Evolutionary conservation across 2,888 invertebrate species (phyloP).

Genomic region (Elegia similella): DNA sequence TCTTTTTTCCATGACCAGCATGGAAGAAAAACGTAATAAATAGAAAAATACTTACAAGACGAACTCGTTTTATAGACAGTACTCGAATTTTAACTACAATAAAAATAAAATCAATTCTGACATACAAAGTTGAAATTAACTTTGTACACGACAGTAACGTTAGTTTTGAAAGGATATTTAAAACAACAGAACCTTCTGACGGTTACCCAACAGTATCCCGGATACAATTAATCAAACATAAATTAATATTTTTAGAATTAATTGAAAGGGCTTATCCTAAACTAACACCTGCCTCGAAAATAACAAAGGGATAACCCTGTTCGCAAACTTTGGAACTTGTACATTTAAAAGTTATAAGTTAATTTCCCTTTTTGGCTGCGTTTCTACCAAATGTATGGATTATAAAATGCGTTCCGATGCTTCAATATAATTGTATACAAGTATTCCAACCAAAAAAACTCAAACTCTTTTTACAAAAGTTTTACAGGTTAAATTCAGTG

Average conservation of each 20-base stretch:
- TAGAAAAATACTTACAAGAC: too few species aligned
- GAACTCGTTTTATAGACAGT: too few species aligned
- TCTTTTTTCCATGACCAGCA: too few species aligned
- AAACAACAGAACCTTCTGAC: neutral
- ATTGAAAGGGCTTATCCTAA: slow-evolving; percentile 16
- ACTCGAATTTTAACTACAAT: too few species aligned
- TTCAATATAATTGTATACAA: too few species aligned
- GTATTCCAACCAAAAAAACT: too few species aligned
- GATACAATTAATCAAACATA: slow-evolving; percentile 5
- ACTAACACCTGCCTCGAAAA: slow-evolving; percentile 29
- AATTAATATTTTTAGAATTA: slow-evolving; percentile 10
- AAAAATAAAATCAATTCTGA: neutral
- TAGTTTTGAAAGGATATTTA: neutral
- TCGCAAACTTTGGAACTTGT: neutral
- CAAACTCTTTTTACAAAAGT: too few species aligned
- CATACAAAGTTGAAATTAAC: neutral
- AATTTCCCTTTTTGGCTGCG: neutral
- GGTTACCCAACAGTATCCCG: neutral
- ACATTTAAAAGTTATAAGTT: neutral
- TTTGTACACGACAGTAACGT: neutral
- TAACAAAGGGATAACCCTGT: slow-evolving; percentile 23
- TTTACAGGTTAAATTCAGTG: too few species aligned
- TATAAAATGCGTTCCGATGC: too few species aligned
- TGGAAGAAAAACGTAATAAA: too few species aligned
- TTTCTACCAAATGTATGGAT: neutral